Conservation (phyloP, 2,888 invertebrate genomes). For the Rotaria magnacalcarata region DNA sequence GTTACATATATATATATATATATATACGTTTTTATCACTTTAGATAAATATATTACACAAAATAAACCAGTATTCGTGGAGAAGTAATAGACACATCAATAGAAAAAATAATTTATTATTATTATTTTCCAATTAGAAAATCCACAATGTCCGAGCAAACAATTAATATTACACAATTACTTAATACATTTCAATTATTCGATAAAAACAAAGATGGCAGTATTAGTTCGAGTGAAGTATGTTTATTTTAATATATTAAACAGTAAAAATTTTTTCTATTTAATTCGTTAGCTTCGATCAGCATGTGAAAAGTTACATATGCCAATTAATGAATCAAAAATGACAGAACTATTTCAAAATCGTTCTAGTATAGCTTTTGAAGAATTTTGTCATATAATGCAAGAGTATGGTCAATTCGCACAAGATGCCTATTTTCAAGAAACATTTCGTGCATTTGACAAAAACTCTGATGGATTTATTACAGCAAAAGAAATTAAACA, state of each 20-base stretch:
- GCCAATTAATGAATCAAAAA: neutral
- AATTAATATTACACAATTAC: neutral
- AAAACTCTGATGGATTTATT: neutral
- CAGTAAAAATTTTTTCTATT: neutral
- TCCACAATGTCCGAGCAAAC: neutral
- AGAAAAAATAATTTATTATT: too few relatives aligned
- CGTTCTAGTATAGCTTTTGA: neutral
- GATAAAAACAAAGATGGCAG: constrained; percentile 4
- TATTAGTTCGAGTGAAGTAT: neutral
- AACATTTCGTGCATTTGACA: constrained; percentile 35
- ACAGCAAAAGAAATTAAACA: neutral
- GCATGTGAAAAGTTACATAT: neutral
- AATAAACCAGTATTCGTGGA: too few relatives aligned
- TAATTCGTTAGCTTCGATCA: neutral
- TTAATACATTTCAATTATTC: constrained; percentile 27
- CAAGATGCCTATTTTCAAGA: neutral
- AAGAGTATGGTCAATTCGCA: neutral
- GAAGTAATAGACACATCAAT: too few relatives aligned
- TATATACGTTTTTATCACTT: neutral
- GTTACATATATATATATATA: neutral
- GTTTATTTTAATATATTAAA: neutral
- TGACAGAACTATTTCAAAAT: neutral
- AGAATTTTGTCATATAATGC: neutral
- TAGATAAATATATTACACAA: neutral
- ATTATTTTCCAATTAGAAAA: neutral